Evolutionary conservation across 1,140 invertebrate genomes (phyloP).

Genomic region (Dreissena rostriformis): DNA sequence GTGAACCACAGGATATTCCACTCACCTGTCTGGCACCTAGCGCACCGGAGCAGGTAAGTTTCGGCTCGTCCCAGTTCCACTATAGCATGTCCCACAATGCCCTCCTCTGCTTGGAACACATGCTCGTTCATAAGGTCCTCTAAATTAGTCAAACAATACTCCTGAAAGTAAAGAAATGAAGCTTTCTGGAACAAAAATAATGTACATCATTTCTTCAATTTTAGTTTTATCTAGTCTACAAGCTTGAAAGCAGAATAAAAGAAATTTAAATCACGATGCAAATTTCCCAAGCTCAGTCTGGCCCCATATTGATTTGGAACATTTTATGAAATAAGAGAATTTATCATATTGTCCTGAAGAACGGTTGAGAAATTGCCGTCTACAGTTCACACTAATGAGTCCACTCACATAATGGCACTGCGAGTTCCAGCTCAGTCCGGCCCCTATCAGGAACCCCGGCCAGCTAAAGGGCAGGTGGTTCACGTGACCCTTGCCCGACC

Average conservation of each 20-base stretch:
- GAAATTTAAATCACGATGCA: too few relatives aligned
- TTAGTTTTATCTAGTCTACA: too few relatives aligned
- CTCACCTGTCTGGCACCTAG: conserved; percentile 72
- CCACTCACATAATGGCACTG: conserved; percentile 82
- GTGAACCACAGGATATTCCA: background rate
- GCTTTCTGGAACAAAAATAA: background rate
- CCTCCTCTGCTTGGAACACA: conserved; percentile 84
- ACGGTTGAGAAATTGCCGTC: too few relatives aligned
- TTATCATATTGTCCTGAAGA: too few relatives aligned
- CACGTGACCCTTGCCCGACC: conserved; percentile 86
- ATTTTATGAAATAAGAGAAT: too few relatives aligned
- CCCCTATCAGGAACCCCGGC: conserved; percentile 86
- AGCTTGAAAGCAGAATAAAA: too few relatives aligned
- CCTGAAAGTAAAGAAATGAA: conserved; percentile 75
- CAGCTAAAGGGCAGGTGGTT: conserved; percentile 86
- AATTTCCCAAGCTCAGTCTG: too few relatives aligned
- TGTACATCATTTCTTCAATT: too few relatives aligned
- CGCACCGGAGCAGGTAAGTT: conserved; percentile 82
- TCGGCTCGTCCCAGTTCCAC: conserved; percentile 86
- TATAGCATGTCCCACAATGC: conserved; percentile 84
- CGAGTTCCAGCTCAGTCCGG: conserved; percentile 86
- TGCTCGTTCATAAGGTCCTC: conserved; percentile 85
- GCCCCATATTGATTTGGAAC: too few relatives aligned
- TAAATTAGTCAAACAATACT: conserved; percentile 83
- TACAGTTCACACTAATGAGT: background rate